Evolutionary conservation across 1,140 invertebrate genomes (phyloP).

Genomic region (Calycopis cecrops): DNA sequence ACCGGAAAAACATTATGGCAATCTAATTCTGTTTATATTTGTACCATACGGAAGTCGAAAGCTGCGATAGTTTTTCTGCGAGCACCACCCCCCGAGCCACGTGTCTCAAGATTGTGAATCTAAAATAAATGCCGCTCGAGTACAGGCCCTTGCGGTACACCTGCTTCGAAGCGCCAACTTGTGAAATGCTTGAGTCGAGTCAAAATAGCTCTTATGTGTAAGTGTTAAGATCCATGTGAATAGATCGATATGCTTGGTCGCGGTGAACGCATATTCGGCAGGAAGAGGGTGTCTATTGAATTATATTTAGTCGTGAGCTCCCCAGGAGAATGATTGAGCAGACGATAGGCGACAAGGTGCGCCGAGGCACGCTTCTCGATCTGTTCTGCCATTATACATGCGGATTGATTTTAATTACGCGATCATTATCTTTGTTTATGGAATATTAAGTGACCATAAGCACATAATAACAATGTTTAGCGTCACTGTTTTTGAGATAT

Average conservation of each 20-base stretch:
- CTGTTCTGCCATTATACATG: conserved; percentile 8
- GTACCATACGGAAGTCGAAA: conserved; percentile 66
- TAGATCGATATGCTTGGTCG: conserved; percentile 16
- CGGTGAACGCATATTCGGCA: conserved; percentile 60
- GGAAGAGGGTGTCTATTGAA: conserved; percentile 70
- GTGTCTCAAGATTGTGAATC: conserved; percentile 59
- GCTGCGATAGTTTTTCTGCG: conserved; percentile 64
- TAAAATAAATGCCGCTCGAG: conserved; percentile 60
- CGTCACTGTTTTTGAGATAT: too few species aligned
- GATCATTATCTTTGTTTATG: conserved; percentile 12
- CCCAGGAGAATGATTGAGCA: conserved; percentile 58
- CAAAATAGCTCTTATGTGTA: conserved; percentile 7
- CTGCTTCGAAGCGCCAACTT: conserved; percentile 37
- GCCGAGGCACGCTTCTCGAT: conserved; percentile 28
- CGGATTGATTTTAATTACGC: conserved; percentile 16
- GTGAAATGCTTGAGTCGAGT: conserved; percentile 23
- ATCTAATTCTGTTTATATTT: conserved; percentile 68
- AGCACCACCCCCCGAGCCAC: conserved; percentile 42
- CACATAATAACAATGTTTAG: too few species aligned
- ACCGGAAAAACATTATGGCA: conserved; percentile 69
- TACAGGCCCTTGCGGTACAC: conserved; percentile 59
- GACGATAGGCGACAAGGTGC: conserved; percentile 66
- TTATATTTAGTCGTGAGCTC: conserved; percentile 67
- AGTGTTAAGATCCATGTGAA: not conserved
- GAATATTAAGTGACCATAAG: conserved; percentile 5